phyloP scores from a whole-genome alignment of 2,888 invertebrate species.

The Cyclophora punctaria region DNA sequence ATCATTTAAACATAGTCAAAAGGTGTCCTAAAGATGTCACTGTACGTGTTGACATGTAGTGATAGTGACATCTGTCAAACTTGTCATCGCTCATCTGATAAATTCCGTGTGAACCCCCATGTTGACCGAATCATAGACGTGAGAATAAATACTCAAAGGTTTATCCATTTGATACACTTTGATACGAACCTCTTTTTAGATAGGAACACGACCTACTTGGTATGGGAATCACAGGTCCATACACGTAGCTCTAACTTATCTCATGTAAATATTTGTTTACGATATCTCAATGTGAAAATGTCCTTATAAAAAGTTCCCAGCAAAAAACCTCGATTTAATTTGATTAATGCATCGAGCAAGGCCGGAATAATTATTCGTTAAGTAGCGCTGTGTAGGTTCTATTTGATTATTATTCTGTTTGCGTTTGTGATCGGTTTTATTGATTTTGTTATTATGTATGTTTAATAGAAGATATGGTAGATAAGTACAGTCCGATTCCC shows the following conservation, averaged over 20 bases:
- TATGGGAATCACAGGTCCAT: conserved; percentile 19
- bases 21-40: no score
- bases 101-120: conserved; percentile 53
- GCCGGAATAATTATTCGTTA: not conserved
- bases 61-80: conserved; percentile 37
- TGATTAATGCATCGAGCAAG: not conserved
- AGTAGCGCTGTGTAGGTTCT: no score
- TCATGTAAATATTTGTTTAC: not conserved
- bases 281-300: not conserved
- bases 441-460: no score
- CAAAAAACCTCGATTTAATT: no score
- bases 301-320: not conserved
- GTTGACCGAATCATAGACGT: conserved; percentile 32
- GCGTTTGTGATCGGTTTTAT: conserved; percentile 20
- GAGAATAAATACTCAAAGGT: no score
- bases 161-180: no score
- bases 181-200: conserved; percentile 1
- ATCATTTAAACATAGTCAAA: no score
- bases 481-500: conserved; percentile 38
- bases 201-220: conserved; percentile 27
- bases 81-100: conserved; percentile 30
- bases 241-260: not conserved
- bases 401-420: no score
- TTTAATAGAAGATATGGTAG: no score
- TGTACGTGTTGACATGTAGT: conserved; percentile 19